Percentiles rank a stretch among this genome's conserved stretches.
Conservation (phyloP, 2,888 invertebrate species). For the Glaucopsyche alexis region DNA sequence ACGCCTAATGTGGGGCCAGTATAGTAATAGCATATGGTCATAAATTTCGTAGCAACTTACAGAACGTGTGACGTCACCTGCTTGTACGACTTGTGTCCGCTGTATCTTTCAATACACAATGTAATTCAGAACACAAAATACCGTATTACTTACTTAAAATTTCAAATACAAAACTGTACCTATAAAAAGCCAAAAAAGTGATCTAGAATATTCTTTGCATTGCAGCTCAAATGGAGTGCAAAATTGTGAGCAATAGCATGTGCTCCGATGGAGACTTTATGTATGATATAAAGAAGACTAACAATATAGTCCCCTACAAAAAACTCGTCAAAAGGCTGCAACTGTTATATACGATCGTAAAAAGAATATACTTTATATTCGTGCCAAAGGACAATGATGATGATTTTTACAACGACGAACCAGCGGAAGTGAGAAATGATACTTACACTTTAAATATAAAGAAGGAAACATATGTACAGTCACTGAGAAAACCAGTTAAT, state of each 20-base stretch:
- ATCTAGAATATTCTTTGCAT: conserved; percentile 28
- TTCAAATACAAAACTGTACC: background rate
- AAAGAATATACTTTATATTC: conserved; percentile 56
- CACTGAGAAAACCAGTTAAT: conserved; percentile 49
- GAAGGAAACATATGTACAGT: conserved; percentile 53
- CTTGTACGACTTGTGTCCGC: no score
- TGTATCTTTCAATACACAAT: no score
- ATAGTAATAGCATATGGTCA: no score
- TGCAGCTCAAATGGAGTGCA: conserved; percentile 66
- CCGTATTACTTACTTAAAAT: no score
- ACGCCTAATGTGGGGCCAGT: no score
- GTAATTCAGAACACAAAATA: no score
- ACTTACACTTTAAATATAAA: conserved; percentile 55
- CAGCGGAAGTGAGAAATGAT: conserved; percentile 48
- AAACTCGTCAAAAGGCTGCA: conserved; percentile 64
- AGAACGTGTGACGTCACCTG: no score
- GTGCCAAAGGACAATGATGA: conserved; percentile 64
- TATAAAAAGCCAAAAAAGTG: background rate
- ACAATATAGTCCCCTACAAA: conserved; percentile 49
- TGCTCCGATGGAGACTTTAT: conserved; percentile 48
- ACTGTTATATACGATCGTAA: conserved; percentile 63
- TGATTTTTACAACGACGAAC: conserved; percentile 50
- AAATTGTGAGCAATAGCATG: conserved; percentile 63
- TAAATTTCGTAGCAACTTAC: no score
- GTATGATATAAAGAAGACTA: conserved; percentile 50